Percentiles rank a stretch among this genome's conserved stretches.
phyloP scores from a whole-genome alignment of 1,140 invertebrate species.

The Pseudomyrmex flavicornis region DNA sequence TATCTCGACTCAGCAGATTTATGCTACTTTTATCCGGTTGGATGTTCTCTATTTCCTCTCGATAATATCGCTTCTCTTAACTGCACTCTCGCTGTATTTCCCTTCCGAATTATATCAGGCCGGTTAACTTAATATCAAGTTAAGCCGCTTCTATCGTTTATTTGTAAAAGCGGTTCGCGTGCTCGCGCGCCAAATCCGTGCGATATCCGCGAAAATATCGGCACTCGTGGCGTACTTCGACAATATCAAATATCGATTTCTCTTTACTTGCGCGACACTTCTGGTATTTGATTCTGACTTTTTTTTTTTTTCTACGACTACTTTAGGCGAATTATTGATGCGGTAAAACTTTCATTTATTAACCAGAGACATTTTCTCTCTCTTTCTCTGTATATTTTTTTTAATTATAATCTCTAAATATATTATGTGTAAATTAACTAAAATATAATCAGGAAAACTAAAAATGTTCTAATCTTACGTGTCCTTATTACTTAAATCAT shows the following conservation, averaged over 20 bases:
- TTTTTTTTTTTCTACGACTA: not conserved
- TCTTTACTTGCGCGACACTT: not conserved
- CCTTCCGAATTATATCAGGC: constrained; percentile 39
- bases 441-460: not conserved
- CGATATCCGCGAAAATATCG: constrained; percentile 5
- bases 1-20: constrained; percentile 52
- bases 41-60: constrained; percentile 39
- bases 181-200: not conserved
- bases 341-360: not conserved
- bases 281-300: not conserved
- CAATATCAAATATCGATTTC: not conserved
- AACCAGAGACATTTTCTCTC: not conserved
- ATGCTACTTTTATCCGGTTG: constrained; percentile 46
- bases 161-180: not conserved
- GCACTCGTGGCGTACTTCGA: not conserved
- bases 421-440: not conserved
- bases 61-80: constrained; percentile 37
- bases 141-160: constrained; percentile 17
- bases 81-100: constrained; percentile 37
- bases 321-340: too few species aligned
- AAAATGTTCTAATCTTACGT: not conserved
- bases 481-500: too few species aligned
- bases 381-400: constrained; percentile 5
- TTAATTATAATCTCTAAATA: not conserved
- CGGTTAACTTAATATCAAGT: constrained; percentile 48